These are phyloP conservation scores for Dysidea cf. avara DNA, from an alignment of 37 sponge, comb jelly and placozoan species.

Conservation along the genomic window DNA sequence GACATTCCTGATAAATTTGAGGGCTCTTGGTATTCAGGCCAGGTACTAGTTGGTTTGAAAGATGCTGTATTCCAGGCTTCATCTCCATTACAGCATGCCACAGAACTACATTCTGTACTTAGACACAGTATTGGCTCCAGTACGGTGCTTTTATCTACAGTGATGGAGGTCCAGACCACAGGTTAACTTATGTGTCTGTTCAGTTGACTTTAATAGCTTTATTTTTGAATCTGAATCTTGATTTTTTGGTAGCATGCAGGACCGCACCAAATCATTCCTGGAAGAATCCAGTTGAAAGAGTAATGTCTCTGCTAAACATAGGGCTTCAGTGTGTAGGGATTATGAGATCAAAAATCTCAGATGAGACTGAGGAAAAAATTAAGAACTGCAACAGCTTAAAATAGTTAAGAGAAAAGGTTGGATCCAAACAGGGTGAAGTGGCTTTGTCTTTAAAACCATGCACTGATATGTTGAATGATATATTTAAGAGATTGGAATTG, in stretches of 20 bases:
- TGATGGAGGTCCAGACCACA: constrained; percentile 64
- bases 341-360: constrained; percentile 16
- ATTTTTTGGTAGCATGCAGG: constrained; percentile 29
- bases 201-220: constrained; percentile 34
- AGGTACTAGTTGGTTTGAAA: constrained; percentile 47
- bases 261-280: no score
- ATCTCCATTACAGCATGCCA: constrained; percentile 44
- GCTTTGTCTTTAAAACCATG: constrained; percentile 12
- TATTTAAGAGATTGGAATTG: constrained; percentile 12
- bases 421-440: constrained; percentile 1
- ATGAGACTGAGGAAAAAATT: constrained; percentile 4
- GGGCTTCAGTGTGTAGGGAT: constrained; percentile 55
- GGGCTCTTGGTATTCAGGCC: constrained; percentile 45
- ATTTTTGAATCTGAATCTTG: no score
- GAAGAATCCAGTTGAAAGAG: constrained; percentile 26
- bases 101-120: constrained; percentile 22
- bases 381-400: constrained; percentile 2
- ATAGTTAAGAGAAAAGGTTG: no score
- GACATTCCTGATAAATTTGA: constrained; percentile 37
- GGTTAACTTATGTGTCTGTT: constrained; percentile 42
- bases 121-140: background rate
- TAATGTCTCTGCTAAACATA: constrained; percentile 24
- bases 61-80: constrained; percentile 49
- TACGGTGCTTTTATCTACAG: constrained; percentile 45
- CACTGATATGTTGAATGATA: constrained; percentile 3